Conservation (phyloP, 2,113 vertebrate species). For the Pandion haliaetus region DNA sequence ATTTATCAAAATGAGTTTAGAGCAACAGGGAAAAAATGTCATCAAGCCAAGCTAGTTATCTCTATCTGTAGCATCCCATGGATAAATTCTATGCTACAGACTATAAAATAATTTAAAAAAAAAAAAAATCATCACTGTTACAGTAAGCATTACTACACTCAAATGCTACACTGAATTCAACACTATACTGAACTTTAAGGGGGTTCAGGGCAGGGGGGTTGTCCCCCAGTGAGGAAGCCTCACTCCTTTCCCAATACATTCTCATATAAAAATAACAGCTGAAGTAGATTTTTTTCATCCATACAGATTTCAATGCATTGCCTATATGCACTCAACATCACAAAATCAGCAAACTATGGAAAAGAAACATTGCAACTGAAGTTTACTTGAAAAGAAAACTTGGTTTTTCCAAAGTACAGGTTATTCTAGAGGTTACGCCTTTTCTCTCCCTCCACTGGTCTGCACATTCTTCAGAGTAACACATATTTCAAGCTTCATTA, state of each 20-base stretch:
- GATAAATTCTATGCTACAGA: not conserved
- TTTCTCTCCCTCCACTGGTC: not conserved
- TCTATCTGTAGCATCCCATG: not conserved
- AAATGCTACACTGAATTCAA: not conserved
- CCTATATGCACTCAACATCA: not conserved
- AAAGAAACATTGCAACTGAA: not conserved
- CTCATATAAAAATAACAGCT: not conserved
- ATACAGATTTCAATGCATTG: not conserved
- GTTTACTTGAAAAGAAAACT: not conserved
- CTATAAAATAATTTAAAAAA: not conserved
- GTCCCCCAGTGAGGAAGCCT: not conserved
- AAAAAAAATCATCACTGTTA: not conserved
- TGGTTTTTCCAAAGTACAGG: not conserved
- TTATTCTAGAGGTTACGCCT: not conserved
- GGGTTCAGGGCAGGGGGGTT: rapidly evolving
- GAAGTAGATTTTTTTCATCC: not conserved
- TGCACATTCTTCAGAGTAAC: constrained; percentile 7
- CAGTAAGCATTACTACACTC: rapidly evolving
- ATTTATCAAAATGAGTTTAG: not conserved
- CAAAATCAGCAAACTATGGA: not conserved
- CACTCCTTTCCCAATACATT: not conserved
- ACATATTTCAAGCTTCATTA: constrained; percentile 27
- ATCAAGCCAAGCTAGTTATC: not conserved
- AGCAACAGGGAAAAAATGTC: not conserved
- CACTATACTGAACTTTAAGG: not conserved